Base-by-base conservation (phyloP, 2,113 vertebrate species). In the Hydrochoerus hydrochaeris region DNA sequence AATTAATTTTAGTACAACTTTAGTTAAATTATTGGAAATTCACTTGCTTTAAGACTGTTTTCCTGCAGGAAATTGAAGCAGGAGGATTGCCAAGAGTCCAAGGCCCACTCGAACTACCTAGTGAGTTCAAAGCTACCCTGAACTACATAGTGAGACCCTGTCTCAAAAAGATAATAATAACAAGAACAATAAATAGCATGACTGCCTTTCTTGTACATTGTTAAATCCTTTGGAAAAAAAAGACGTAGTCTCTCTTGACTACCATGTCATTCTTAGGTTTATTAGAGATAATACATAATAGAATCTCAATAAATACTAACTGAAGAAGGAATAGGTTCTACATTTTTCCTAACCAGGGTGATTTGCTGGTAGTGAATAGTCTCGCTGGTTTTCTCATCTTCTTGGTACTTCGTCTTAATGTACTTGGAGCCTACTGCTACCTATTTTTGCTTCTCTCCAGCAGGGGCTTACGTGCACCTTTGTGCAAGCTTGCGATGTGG, bases 21-120 rank as follows among this genome's bases (percentile, higher is more conserved):
- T 93, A 84, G 89, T 44, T 84, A 91, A 89, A 30, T 83, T 9
- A 85, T 83, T 83, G n/a, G 20, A 49, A 52, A 75, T 44, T 83
- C 83, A 38, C 63, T 73, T 81, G n/a, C 58, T 94, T 84, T 41
- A 10, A 67, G 30, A 44, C 5, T 57, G 0, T 91, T 11, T 88
- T 20, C 58, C 3, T 17, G 35, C 17, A 19, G 65, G 35, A 69
- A 17, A 35, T 16, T n/a, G 65, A 69, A 69, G 65, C 65, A 69
- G 35, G 65, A n/a, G 35, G 65, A 19, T 9, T n/a, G 7, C 35
- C 65, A n/a, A n/a, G 65, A 69, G 65, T 19, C 14, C 35, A 69
- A 69, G 65, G 32, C 17, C 65, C 19, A 69, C 35, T 69, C n/a
- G 32, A 16, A 16, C 14, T 67, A 67, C 14, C 5, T 67, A 35